Evolutionary conservation across 2,113 vertebrate genomes (phyloP).

Genomic region (Arothron firmamentum): DNA sequence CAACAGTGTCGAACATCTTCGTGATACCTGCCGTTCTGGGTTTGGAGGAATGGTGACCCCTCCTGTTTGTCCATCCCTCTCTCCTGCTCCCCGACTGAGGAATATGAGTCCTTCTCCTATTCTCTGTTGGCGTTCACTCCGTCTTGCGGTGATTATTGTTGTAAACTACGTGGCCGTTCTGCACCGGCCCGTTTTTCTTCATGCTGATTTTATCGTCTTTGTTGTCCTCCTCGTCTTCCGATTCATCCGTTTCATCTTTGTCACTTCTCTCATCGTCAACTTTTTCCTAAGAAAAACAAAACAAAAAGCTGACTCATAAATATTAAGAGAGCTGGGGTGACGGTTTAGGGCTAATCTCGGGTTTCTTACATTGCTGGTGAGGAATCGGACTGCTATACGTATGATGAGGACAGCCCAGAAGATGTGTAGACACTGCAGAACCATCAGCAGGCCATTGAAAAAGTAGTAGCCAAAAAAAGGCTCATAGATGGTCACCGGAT

Average conservation of each 20-base stretch:
- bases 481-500: conserved; percentile 83
- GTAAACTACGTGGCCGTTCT: conserved; percentile 81
- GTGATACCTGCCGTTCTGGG: conserved; percentile 33
- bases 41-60: conserved; percentile 32
- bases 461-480: conserved; percentile 97
- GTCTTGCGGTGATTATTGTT: conserved; percentile 88
- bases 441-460: conserved; percentile 87
- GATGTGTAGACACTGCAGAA: conserved; percentile 86
- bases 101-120: conserved; percentile 40
- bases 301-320: background rate
- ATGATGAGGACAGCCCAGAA: conserved; percentile 94
- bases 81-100: conserved; percentile 29
- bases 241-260: conserved; percentile 88
- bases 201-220: conserved; percentile 68
- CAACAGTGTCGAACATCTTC: conserved; percentile 50
- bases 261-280: conserved; percentile 92
- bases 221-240: conserved; percentile 84
- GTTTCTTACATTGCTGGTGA: conserved; percentile 85
- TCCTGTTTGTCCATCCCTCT: conserved; percentile 28
- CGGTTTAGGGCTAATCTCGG: background rate
- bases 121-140: conserved; percentile 55
- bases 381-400: conserved; percentile 89
- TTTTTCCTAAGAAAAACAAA: conserved; percentile 59
- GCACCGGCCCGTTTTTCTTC: conserved; percentile 77
- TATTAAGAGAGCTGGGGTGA: background rate